Evolutionary conservation across 2,113 vertebrate species (phyloP).

Genomic region (Leptosomus discolor): DNA sequence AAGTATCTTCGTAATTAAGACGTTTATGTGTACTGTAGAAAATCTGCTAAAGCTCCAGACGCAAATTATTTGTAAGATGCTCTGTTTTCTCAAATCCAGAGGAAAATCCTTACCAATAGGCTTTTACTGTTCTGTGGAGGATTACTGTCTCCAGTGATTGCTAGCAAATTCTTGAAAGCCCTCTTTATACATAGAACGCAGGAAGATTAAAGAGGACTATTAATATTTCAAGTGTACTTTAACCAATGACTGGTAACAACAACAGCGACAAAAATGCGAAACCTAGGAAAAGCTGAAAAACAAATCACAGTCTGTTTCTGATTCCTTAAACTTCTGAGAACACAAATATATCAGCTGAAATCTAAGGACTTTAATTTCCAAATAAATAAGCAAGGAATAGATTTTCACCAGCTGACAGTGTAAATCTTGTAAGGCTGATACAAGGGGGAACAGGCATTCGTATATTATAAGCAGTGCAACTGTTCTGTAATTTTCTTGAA

Average conservation of each 20-base stretch:
- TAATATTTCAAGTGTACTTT: not conserved
- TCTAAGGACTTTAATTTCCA: not conserved
- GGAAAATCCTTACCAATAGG: not conserved
- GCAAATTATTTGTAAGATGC: not conserved
- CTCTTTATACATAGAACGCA: not conserved
- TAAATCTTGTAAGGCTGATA: not conserved
- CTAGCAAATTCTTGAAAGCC: not conserved
- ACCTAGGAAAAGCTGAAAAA: not conserved
- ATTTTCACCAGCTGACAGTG: not conserved
- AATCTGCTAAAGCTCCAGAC: not conserved
- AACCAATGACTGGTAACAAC: not conserved
- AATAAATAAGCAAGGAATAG: not conserved
- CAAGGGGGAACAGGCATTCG: not conserved
- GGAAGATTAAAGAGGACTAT: not conserved
- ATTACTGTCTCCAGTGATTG: not conserved
- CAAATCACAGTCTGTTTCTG: not conserved
- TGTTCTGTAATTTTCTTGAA: not conserved
- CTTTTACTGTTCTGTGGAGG: not conserved
- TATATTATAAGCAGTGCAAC: not conserved
- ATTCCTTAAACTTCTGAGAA: not conserved
- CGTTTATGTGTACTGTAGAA: not conserved
- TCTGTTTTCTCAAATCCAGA: not conserved
- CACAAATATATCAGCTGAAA: not conserved
- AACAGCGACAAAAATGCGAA: not conserved
- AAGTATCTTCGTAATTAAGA: not conserved